phyloP scores from a whole-genome alignment of 2,113 vertebrate species.

The Podarcis raffonei region DNA sequence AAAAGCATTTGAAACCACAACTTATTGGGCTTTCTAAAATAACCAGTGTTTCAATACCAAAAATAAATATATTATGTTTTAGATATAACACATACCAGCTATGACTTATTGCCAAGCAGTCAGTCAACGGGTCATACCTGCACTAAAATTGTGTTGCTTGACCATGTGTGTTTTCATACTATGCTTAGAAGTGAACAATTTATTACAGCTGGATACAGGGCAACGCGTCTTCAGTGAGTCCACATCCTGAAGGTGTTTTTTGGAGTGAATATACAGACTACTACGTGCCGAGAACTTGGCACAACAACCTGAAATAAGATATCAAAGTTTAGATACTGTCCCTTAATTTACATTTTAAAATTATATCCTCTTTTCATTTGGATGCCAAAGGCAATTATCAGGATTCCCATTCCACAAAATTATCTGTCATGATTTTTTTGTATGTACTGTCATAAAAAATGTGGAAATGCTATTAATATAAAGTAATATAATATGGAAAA shows the following conservation, averaged over 20 bases:
- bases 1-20: not conserved
- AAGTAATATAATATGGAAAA: not conserved
- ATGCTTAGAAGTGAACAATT: conserved; percentile 93
- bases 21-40: not conserved
- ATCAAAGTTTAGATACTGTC: not conserved
- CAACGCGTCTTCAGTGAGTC: conserved; percentile 87
- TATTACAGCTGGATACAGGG: conserved; percentile 88
- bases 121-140: conserved; percentile 74
- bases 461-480: not conserved
- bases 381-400: not conserved
- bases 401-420: not conserved
- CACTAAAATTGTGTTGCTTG: conserved; percentile 89
- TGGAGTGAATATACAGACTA: conserved; percentile 97
- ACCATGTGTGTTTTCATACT: conserved; percentile 93
- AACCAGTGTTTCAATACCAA: no score
- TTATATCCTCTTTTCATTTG: not conserved
- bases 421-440: no score
- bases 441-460: not conserved
- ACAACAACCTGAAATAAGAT: conserved; percentile 84
- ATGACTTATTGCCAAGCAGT: not conserved
- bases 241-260: conserved; percentile 92
- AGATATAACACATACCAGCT: not conserved
- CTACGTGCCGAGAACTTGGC: conserved; percentile 98
- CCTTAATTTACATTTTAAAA: not conserved
- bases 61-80: not conserved